phyloP scores from a whole-genome alignment of 2,888 invertebrate genomes.

The Steinernema carpocapsae region DNA sequence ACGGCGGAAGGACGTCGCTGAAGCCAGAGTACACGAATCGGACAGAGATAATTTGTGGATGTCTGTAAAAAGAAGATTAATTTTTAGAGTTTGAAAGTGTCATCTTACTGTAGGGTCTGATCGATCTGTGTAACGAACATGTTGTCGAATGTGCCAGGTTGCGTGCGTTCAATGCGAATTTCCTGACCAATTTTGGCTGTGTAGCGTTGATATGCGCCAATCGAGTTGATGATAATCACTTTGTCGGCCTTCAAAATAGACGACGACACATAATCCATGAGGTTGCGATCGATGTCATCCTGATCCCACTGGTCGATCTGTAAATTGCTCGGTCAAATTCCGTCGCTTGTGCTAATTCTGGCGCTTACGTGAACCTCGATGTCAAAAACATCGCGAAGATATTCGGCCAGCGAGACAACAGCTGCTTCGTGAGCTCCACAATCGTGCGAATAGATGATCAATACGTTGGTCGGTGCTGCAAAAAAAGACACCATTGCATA shows the following conservation, averaged over 20 bases:
- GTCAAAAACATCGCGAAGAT: slow-evolving; percentile 57
- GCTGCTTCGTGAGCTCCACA: slow-evolving; percentile 62
- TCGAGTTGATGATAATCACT: slow-evolving; percentile 65
- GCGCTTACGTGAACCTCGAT: slow-evolving; percentile 57
- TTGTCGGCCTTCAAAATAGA: slow-evolving; percentile 63
- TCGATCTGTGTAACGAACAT: slow-evolving; percentile 64
- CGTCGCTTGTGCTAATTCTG: neutral
- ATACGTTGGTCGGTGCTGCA: slow-evolving; percentile 47
- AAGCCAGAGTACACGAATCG: slow-evolving; percentile 63
- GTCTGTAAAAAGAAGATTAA: slow-evolving; percentile 51
- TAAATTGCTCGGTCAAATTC: slow-evolving; percentile 32
- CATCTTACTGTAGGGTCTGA: slow-evolving; percentile 53
- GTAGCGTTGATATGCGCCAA: slow-evolving; percentile 61
- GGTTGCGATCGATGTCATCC: slow-evolving; percentile 62
- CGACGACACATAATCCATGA: slow-evolving; percentile 63
- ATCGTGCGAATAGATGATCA: slow-evolving; percentile 67
- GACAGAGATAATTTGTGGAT: slow-evolving; percentile 61
- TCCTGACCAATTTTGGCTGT: slow-evolving; percentile 45
- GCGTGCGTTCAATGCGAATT: slow-evolving; percentile 52
- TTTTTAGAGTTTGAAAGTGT: neutral
- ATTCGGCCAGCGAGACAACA: slow-evolving; percentile 64
- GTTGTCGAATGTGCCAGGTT: slow-evolving; percentile 51
- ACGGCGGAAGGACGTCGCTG: slow-evolving; percentile 55
- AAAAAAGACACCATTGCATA: neutral
- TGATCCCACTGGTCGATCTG: slow-evolving; percentile 65